Evolutionary conservation across 30 jellyfish, hydroid and myxozoan genomes (phyloP).

Genomic region (Hydractinia symbiolongicarpus): DNA sequence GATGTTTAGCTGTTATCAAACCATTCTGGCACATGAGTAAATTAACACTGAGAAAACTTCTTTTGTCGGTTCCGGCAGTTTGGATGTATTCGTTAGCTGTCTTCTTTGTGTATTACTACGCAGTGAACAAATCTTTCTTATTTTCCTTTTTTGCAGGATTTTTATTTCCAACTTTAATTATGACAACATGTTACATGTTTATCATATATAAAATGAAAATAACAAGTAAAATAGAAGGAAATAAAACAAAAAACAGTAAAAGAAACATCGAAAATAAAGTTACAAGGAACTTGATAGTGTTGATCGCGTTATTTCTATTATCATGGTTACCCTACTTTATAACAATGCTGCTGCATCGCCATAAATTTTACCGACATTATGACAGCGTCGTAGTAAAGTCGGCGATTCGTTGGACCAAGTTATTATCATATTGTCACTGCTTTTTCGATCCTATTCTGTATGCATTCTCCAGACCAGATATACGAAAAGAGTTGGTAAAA

Average conservation of each 20-base stretch:
- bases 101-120: not conserved
- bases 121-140: not conserved
- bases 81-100: constrained; percentile 15
- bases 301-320: not conserved
- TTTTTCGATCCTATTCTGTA: constrained; percentile 20
- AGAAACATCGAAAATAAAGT: constrained; percentile 12
- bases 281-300: constrained; percentile 2
- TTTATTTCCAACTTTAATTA: not conserved
- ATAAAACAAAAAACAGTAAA: not conserved
- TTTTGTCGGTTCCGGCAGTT: constrained; percentile 16
- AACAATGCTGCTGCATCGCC: not conserved
- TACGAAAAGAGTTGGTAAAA: not conserved
- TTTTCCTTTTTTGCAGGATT: not conserved
- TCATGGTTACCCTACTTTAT: constrained; percentile 18
- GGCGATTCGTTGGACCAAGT: constrained; percentile 12
- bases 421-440: constrained; percentile 25
- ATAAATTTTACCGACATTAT: not conserved
- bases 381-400: not conserved
- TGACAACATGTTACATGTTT: not conserved
- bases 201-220: constrained; percentile 3
- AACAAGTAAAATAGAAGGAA: not conserved
- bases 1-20: constrained; percentile 12
- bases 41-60: not conserved
- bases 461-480: constrained; percentile 12
- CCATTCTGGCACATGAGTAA: constrained; percentile 21